These are phyloP conservation scores for Temnothorax nylanderi DNA, from an alignment of 1,140 invertebrate species.

Conservation along the genomic window DNA sequence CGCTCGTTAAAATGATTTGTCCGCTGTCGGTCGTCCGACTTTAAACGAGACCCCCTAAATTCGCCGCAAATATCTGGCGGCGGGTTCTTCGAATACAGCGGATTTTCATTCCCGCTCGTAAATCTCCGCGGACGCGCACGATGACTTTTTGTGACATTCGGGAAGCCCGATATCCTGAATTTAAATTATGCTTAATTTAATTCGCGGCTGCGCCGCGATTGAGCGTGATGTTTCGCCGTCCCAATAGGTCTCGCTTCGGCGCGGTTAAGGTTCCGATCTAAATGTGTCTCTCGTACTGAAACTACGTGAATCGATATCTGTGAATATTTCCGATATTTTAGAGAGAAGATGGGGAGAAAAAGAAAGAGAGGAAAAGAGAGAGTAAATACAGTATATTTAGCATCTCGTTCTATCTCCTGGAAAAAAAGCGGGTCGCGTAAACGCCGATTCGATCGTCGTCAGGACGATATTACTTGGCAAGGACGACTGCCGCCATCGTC, in stretches of 20 bases:
- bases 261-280: neutral
- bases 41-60: slow-evolving; percentile 31
- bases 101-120: slow-evolving; percentile 44
- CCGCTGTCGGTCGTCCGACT: slow-evolving; percentile 21
- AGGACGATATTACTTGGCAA: slow-evolving; percentile 69
- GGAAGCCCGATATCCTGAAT: slow-evolving; percentile 37
- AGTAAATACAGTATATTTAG: slow-evolving; percentile 22
- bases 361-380: neutral
- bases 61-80: neutral
- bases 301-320: neutral
- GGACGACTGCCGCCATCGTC: slow-evolving; percentile 62
- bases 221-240: slow-evolving; percentile 4
- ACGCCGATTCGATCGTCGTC: slow-evolving; percentile 44
- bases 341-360: slow-evolving; percentile 7
- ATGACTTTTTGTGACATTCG: slow-evolving; percentile 38
- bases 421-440: slow-evolving; percentile 67
- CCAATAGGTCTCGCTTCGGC: too few species aligned
- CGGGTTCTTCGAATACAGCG: neutral
- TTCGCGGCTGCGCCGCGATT: slow-evolving; percentile 1
- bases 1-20: slow-evolving; percentile 54
- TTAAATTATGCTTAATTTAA: slow-evolving; percentile 49
- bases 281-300: neutral
- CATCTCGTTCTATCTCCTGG: slow-evolving; percentile 56
- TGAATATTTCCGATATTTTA: neutral
- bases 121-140: slow-evolving; percentile 1